phyloP scores from a whole-genome alignment of 2,888 invertebrate species.

The Mycogona germanica region DNA sequence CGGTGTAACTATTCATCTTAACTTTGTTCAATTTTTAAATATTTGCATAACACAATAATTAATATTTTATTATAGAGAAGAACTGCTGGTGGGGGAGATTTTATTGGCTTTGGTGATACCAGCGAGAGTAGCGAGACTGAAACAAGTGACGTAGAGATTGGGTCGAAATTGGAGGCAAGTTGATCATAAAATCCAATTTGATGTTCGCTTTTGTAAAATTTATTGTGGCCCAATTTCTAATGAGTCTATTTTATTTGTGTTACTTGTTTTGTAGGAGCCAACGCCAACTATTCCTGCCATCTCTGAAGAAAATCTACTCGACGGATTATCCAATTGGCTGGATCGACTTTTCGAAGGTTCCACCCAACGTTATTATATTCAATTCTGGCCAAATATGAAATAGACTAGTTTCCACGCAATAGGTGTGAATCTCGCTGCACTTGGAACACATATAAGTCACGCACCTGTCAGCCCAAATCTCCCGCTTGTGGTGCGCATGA shows the following conservation, averaged over 20 bases:
- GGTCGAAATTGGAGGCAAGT: conserved; percentile 24
- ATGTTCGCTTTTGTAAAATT: background rate
- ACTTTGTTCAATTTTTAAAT: no score
- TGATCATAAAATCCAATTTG: background rate
- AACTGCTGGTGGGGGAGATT: conserved; percentile 48
- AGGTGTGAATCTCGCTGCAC: no score
- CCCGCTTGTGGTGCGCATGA: no score
- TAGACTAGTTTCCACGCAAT: no score
- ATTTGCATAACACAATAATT: no score
- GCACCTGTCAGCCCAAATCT: no score
- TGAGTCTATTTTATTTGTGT: background rate
- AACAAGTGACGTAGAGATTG: conserved; percentile 36
- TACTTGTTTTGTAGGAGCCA: background rate
- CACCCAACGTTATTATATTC: conserved; percentile 87
- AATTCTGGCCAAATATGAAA: conserved; percentile 71
- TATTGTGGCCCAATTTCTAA: background rate
- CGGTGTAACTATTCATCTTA: background rate
- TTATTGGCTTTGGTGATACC: conserved; percentile 67
- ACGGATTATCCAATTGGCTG: conserved; percentile 90
- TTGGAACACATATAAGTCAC: no score
- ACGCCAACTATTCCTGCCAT: no score
- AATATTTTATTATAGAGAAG: conserved; percentile 42
- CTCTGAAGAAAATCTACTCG: conserved; percentile 63
- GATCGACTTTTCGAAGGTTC: conserved; percentile 94
- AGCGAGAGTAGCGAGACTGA: conserved; percentile 38